Evolutionary conservation across 2,888 invertebrate genomes (phyloP), one percentile per base, ranked within the genome.

Genomic region (Drosophila meridionalis): DNA sequence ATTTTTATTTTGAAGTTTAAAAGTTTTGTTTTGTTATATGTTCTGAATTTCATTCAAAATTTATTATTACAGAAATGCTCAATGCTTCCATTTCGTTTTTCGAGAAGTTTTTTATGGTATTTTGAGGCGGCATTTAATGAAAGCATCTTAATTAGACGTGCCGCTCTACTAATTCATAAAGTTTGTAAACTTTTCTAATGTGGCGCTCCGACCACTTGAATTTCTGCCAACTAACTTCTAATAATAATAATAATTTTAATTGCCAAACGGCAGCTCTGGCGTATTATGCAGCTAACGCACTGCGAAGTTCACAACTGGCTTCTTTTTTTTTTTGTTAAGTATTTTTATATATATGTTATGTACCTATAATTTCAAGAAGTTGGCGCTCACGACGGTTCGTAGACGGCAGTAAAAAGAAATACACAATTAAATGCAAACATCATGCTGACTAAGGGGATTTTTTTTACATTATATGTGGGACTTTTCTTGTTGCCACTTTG

Each of bases 221-320:
- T 73, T 81, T 79, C 70, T 80, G 81, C 83, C 88, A 85, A 87
- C 83, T 87, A 87, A 87, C 86, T 86, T 86, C 74, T 77, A 77
- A 87, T 86, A 87, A 86, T 85, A 69, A 73, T 78, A 67, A 85
- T 87, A 83, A 83, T 86, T 88, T 88, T 88, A 86, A 86, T 86
- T 88, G 86, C 88, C 80, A 85, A 83, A 82, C 77, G 79, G 71
- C 80, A 76, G 82, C 76, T 78, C 72, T 87, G 78, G 80, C 63
- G 53, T 66, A 66, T 70, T 63, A 74, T 69, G 58, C 62, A 36
- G 59, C 26, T 28, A 59, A 47, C 75, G 58, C 59, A 43, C 55
- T 63, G 64, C 28, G 45, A 50, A 40, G 58, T 69, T 71, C 28
- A 36, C 20, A 45, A 62, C 66, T 60, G 50, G 36, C 28, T 38